Evolutionary conservation across 2,888 invertebrate species (phyloP).

Genomic region (Ichneumoninae sp.): DNA sequence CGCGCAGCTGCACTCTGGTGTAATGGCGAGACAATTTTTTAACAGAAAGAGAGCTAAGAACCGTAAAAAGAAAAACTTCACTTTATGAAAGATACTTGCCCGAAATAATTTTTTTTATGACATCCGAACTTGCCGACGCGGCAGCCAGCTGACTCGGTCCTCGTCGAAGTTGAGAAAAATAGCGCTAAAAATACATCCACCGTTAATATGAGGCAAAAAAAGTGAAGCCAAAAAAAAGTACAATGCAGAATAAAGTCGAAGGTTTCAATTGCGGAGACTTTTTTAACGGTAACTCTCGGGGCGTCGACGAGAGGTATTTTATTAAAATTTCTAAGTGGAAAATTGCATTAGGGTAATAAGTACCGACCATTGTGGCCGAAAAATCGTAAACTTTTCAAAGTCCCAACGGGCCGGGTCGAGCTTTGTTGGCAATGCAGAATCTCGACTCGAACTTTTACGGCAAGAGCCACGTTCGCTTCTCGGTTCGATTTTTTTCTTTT

Average conservation of each 20-base stretch:
- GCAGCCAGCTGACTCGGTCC: neutral
- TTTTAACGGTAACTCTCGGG: neutral
- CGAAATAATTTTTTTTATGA: neutral
- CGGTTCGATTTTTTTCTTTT: conserved; percentile 25
- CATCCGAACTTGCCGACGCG: neutral
- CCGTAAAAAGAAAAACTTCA: neutral
- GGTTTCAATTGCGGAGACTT: neutral
- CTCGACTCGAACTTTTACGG: conserved; percentile 72
- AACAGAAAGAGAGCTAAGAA: neutral
- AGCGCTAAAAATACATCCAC: neutral
- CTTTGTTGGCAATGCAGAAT: conserved; percentile 64
- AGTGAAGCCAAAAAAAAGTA: neutral
- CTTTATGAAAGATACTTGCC: neutral
- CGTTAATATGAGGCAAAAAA: neutral
- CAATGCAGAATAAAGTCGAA: neutral
- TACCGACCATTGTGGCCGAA: conserved; percentile 77
- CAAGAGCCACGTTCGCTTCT: conserved; percentile 52
- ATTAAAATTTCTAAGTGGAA: conserved; percentile 76
- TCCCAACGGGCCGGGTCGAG: conserved; percentile 50
- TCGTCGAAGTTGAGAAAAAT: neutral
- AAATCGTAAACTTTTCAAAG: conserved; percentile 73
- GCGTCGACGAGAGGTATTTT: neutral
- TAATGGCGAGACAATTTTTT: neutral
- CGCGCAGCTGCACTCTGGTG: neutral
- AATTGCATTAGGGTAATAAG: conserved; percentile 80